Conservation (phyloP, 2,797 vertebrate genomes). For the Ibycter americanus region DNA sequence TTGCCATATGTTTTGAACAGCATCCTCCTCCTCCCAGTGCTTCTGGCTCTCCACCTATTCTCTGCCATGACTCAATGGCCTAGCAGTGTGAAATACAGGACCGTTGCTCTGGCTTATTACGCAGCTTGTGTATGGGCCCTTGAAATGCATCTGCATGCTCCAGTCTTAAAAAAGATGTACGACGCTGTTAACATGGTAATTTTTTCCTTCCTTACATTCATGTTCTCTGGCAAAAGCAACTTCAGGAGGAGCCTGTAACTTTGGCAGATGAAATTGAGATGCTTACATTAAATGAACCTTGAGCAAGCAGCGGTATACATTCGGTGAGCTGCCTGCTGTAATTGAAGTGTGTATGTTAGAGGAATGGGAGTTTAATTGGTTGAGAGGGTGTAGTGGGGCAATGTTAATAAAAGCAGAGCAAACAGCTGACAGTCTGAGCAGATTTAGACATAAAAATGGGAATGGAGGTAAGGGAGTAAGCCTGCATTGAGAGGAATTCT, state of each 20-base stretch:
- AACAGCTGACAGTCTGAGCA: not conserved
- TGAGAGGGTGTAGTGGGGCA: not conserved
- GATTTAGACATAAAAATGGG: not conserved
- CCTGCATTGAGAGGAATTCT: not conserved
- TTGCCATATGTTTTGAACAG: not conserved
- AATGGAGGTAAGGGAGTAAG: not conserved
- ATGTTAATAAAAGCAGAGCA: not conserved
- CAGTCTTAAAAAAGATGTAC: not conserved
- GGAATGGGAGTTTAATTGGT: conserved; percentile 1
- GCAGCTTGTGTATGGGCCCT: not conserved
- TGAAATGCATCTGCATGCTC: not conserved
- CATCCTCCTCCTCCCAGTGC: not conserved
- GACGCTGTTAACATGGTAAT: not conserved
- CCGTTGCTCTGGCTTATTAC: not conserved
- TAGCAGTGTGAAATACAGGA: not conserved
- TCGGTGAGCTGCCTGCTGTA: conserved; percentile 6
- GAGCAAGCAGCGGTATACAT: not conserved
- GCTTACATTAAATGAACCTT: not conserved
- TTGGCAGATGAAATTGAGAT: conserved; percentile 2
- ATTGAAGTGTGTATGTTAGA: not conserved
- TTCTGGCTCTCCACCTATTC: not conserved
- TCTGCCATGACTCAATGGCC: not conserved
- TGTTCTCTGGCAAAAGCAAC: not conserved
- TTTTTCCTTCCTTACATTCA: not conserved
- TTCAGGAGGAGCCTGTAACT: not conserved